These are phyloP conservation scores for Gymnarchus niloticus DNA, from an alignment of 2,113 vertebrate species.

Conservation along the genomic window DNA sequence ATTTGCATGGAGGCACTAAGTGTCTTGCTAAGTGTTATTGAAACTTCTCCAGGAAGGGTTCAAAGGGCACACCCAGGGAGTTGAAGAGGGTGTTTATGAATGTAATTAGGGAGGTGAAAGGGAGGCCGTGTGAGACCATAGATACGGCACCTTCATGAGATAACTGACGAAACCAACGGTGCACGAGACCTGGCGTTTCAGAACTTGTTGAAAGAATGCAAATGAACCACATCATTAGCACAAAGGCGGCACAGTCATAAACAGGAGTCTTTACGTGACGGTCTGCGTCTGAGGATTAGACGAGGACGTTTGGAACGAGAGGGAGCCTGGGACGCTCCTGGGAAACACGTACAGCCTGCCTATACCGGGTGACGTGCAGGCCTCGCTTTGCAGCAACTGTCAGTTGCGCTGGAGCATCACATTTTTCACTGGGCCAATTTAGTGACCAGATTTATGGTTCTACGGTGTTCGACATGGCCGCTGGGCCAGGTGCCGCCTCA, in stretches of 20 bases:
- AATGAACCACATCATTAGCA: neutral
- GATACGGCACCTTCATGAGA: neutral
- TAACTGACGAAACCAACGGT: neutral
- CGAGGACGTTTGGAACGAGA: neutral
- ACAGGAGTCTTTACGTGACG: neutral
- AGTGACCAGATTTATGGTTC: neutral
- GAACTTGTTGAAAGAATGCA: neutral
- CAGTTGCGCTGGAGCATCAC: neutral
- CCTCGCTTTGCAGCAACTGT: neutral
- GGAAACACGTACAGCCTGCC: neutral
- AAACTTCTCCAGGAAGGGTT: neutral
- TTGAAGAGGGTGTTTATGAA: neutral
- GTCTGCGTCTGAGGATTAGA: neutral
- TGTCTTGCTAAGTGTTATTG: neutral
- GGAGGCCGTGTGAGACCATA: neutral
- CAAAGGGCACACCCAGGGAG: neutral
- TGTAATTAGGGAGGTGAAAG: constrained; percentile 2
- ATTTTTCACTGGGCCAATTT: neutral
- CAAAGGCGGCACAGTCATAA: neutral
- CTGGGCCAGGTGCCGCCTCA: neutral
- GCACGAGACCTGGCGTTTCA: neutral
- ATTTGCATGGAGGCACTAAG: neutral
- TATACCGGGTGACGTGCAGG: neutral
- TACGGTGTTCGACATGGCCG: neutral
- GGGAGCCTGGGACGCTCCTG: neutral